These are phyloP conservation scores for Kradibia gibbosae DNA, from an alignment of 1,140 invertebrate genomes.

Conservation along the genomic window DNA sequence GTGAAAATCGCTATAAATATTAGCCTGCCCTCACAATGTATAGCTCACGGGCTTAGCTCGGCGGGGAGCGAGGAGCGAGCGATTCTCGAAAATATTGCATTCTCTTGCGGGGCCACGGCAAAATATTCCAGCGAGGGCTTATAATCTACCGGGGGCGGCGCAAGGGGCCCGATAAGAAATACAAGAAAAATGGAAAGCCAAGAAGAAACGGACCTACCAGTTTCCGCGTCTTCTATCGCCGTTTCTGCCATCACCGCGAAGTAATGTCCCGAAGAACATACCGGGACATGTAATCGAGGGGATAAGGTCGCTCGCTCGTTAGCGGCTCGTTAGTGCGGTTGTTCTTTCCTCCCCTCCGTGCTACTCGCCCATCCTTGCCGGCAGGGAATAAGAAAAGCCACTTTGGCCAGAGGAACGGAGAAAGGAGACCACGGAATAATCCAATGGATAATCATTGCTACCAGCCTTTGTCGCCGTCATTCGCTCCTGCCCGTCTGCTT, in stretches of 20 bases:
- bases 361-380: background rate
- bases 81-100: background rate
- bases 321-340: constrained; percentile 46
- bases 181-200: background rate
- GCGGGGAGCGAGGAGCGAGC: background rate
- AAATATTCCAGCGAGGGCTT: background rate
- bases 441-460: constrained; percentile 29
- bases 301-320: constrained; percentile 48
- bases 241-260: background rate
- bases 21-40: background rate
- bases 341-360: background rate
- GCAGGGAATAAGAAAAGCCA: constrained; percentile 41
- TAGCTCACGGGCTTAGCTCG: background rate
- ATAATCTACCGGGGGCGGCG: background rate
- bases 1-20: constrained; percentile 7
- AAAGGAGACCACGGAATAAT: constrained; percentile 17
- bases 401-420: constrained; percentile 15
- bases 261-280: constrained; percentile 35
- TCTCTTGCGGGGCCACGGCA: background rate
- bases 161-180: constrained; percentile 19
- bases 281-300: constrained; percentile 30
- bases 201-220: constrained; percentile 26
- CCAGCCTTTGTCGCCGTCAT: constrained; percentile 20
- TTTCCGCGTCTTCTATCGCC: background rate
- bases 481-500: constrained; percentile 3